These are phyloP conservation scores for Cheirogaleus medius DNA, from an alignment of 2,113 vertebrate species.

Conservation along the genomic window DNA sequence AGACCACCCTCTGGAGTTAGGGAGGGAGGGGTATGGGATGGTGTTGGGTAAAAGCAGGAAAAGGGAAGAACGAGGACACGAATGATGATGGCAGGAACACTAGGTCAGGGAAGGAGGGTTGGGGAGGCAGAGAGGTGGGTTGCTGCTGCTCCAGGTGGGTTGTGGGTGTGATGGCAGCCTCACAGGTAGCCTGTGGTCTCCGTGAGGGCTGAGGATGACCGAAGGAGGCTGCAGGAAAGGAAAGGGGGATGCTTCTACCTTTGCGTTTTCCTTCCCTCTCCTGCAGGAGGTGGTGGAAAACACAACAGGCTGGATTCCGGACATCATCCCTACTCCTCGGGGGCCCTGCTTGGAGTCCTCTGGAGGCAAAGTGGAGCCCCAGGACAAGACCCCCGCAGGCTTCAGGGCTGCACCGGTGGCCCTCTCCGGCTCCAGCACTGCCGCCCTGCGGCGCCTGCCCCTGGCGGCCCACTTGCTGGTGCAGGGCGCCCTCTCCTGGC, in stretches of 20 bases:
- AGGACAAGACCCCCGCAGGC: constrained; percentile 43
- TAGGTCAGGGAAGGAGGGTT: accelerated
- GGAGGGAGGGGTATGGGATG: not conserved
- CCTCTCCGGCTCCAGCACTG: not conserved
- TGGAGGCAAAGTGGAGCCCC: not conserved
- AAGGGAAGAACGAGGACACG: no score
- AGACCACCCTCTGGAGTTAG: accelerated
- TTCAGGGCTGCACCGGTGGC: not conserved
- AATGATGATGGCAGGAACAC: not conserved
- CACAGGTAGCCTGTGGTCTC: not conserved
- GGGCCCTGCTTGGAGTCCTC: constrained; percentile 62
- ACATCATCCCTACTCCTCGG: constrained; percentile 39
- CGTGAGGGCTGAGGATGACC: not conserved
- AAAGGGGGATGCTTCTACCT: accelerated
- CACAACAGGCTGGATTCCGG: constrained; percentile 72
- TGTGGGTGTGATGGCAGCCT: not conserved
- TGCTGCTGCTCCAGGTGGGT: not conserved
- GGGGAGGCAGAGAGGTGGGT: not conserved
- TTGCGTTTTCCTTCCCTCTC: not conserved
- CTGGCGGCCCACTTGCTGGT: constrained; percentile 19
- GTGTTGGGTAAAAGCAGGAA: not conserved
- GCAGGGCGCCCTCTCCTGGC: constrained; percentile 53
- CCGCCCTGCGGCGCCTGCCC: not conserved
- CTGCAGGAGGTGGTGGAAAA: constrained; percentile 77
- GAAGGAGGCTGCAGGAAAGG: not conserved